These are phyloP conservation scores for Poeciliopsis prolifica DNA, from an alignment of 2,113 vertebrate species.

Conservation along the genomic window DNA sequence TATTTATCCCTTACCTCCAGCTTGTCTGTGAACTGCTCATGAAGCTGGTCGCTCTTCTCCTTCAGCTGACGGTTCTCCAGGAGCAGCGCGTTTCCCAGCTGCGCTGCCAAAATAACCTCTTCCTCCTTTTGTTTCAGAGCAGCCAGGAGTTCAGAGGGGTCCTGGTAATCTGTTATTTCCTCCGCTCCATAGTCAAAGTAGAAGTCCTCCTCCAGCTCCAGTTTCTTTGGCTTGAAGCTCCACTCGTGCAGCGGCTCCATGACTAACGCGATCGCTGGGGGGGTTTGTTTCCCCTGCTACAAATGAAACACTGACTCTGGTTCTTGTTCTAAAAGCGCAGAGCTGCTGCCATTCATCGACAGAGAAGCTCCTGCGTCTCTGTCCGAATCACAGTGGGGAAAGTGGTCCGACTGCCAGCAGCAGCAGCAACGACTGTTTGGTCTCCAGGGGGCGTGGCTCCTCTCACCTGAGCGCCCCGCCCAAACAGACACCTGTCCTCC, in stretches of 20 bases:
- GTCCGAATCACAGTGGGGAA: background rate
- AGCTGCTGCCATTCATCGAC: background rate
- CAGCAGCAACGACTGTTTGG: slow-evolving; percentile 47
- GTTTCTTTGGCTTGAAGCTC: slow-evolving; percentile 63
- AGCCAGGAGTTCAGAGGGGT: slow-evolving; percentile 73
- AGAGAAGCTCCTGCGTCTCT: background rate
- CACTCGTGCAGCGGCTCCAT: slow-evolving; percentile 73
- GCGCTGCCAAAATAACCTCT: slow-evolving; percentile 82
- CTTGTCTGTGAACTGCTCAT: slow-evolving; percentile 71
- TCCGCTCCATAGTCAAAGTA: slow-evolving; percentile 73
- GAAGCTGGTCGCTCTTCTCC: slow-evolving; percentile 68
- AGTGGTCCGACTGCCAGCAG: slow-evolving; percentile 33
- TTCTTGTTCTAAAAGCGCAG: background rate
- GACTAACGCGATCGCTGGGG: background rate
- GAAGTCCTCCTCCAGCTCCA: slow-evolving; percentile 76
- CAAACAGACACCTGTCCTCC: slow-evolving; percentile 39
- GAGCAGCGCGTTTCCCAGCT: slow-evolving; percentile 83
- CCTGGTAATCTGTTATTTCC: slow-evolving; percentile 73
- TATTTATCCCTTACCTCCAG: slow-evolving; percentile 72
- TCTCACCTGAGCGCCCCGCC: slow-evolving; percentile 57
- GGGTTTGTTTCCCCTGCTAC: too few species aligned
- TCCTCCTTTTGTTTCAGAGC: slow-evolving; percentile 82
- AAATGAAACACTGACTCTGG: too few species aligned
- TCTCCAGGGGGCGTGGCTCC: slow-evolving; percentile 14
- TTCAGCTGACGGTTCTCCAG: slow-evolving; percentile 81